phyloP scores from a whole-genome alignment of 1,140 invertebrate genomes.

The Cotesia typhae region DNA sequence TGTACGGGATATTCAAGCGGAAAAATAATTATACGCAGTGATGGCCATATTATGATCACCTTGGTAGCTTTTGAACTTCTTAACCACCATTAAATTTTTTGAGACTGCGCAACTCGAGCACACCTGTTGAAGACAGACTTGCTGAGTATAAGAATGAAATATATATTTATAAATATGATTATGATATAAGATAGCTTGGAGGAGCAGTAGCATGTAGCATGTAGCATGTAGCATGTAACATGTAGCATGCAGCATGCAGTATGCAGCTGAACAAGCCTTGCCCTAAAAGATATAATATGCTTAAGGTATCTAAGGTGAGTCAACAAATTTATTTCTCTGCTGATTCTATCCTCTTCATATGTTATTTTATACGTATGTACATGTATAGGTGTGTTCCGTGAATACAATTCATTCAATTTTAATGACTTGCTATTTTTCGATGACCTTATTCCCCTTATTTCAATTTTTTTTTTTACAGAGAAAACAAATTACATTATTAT shows the following conservation, averaged over 20 bases:
- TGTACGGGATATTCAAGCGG: slow-evolving; percentile 40
- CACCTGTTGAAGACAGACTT: slow-evolving; percentile 52
- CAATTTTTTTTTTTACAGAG: too few species aligned
- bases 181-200: slow-evolving; percentile 37
- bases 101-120: slow-evolving; percentile 20
- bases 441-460: too few species aligned
- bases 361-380: slow-evolving; percentile 34
- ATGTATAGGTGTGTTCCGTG: slow-evolving; percentile 33
- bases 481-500: too few species aligned
- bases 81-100: slow-evolving; percentile 2
- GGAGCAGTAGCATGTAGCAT: background rate
- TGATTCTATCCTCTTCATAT: background rate
- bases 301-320: slow-evolving; percentile 19
- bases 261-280: background rate
- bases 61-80: background rate
- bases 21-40: too few species aligned
- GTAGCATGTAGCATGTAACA: too few species aligned
- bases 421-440: too few species aligned
- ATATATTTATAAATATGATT: slow-evolving; percentile 52
- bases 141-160: slow-evolving; percentile 41
- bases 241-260: too few species aligned
- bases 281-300: background rate
- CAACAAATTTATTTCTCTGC: slow-evolving; percentile 9
- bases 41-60: slow-evolving; percentile 3
- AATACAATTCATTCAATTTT: too few species aligned